Evolutionary conservation across 2,113 vertebrate species (phyloP).

Genomic region (Solea solea): DNA sequence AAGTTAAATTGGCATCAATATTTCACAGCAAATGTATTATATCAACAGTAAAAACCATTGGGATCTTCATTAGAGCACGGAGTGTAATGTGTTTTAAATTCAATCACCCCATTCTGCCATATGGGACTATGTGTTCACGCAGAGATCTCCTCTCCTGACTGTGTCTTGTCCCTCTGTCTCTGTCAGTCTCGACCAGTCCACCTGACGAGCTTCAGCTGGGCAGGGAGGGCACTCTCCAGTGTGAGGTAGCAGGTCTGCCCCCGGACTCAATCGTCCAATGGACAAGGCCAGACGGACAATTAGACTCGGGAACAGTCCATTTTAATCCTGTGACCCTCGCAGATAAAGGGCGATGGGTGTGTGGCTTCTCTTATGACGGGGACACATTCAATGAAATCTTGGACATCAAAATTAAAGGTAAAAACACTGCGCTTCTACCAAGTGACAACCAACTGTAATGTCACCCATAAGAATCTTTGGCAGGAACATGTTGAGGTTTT

Average conservation of each 20-base stretch:
- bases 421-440: not conserved
- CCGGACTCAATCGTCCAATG: slow-evolving; percentile 4
- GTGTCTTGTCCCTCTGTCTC: not conserved
- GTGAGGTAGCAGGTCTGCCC: not conserved
- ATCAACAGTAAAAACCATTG: too few species aligned
- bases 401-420: slow-evolving; percentile 49
- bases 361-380: not conserved
- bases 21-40: too few species aligned
- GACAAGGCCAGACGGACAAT: not conserved
- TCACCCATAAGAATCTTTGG: too few species aligned
- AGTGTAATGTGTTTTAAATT: too few species aligned
- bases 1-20: too few species aligned
- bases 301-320: accelerated
- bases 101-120: too few species aligned
- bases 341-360: slow-evolving; percentile 64
- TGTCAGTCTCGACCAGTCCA: slow-evolving; percentile 40
- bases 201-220: not conserved
- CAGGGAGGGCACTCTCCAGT: slow-evolving; percentile 24
- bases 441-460: too few species aligned
- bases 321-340: slow-evolving; percentile 1
- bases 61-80: too few species aligned
- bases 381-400: accelerated
- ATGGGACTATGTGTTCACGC: too few species aligned
- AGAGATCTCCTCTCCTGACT: not conserved
- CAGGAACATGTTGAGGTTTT: too few species aligned